Evolutionary conservation across 2,888 invertebrate genomes (phyloP), one percentile per base, ranked within the genome.

Genomic region (Atrina japonica): DNA sequence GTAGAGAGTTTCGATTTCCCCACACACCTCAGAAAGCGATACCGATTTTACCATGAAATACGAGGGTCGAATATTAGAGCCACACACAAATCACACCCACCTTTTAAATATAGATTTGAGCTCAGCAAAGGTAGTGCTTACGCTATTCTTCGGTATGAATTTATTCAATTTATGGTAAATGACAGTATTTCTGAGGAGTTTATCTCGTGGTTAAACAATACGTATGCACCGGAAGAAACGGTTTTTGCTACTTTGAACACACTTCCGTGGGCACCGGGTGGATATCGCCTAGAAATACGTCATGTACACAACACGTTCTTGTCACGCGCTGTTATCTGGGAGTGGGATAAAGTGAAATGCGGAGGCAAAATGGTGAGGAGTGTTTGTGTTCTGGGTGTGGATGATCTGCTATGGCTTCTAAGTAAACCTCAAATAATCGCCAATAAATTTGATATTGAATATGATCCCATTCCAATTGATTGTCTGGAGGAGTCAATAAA

Each of bases 391-490:
- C 87, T 85, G 55, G 76, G 81, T 25, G 65, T 82, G 2, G 76
- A 73, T 5, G 89, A 90, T 68, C 78, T 90, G 0, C 77, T 80
- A 3, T 71, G 66, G 47, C 65, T 90, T 9, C 18, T 64, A 6
- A 25, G 14, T 16, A 71, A 81, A 6, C 72, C 71, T 14, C 84
- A 89, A 16, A 60, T 90, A 3, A 83, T 89, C 45, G 89, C 86
- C 43, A 90, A 90, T 76, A 90, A 90, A 69, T 86, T 90, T 68
- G 83, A 89, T 70, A 68, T 85, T 18, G 68, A 75, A 23, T 75
- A 75, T 58, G 88, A 90, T 73, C 85, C 84, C 1, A 71, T 86
- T 7, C 88, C 86, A 0, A 83, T 84, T 49, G 78, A 80, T 21
- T 90, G 90, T 61, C 75, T 89, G 75, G 86, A 86, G 53, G 83